These are phyloP conservation scores for Rotaria socialis DNA, from an alignment of 2,888 invertebrate genomes.

Conservation along the genomic window DNA sequence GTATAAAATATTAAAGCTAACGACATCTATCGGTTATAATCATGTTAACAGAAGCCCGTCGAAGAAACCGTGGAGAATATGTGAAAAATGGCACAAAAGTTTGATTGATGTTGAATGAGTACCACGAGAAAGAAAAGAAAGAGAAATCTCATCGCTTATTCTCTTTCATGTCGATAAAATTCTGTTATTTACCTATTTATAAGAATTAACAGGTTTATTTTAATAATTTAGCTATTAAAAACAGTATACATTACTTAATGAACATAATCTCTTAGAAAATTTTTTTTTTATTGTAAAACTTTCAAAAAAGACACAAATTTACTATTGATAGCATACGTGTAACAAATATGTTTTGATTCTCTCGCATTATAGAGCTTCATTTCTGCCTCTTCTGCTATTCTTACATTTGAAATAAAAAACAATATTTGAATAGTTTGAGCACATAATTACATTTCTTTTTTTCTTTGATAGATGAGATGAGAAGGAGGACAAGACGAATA, in stretches of 20 bases:
- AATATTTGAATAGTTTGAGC: background rate
- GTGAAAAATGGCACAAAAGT: background rate
- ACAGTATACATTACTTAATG: background rate
- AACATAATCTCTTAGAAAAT: too few species aligned
- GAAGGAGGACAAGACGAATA: background rate
- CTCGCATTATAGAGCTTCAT: background rate
- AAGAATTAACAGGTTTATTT: background rate
- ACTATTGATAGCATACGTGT: background rate
- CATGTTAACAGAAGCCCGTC: background rate
- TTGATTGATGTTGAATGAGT: background rate
- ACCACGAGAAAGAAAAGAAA: background rate
- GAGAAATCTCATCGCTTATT: background rate
- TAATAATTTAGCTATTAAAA: background rate
- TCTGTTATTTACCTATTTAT: background rate
- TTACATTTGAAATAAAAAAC: background rate
- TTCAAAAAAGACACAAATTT: background rate
- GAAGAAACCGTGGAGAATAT: background rate
- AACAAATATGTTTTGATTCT: background rate
- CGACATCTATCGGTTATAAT: background rate
- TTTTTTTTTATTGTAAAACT: too few species aligned
- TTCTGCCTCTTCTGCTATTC: background rate
- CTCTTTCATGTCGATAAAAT: background rate
- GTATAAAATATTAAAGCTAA: too few species aligned
- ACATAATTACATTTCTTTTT: background rate
- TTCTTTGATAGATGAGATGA: background rate